phyloP scores from a whole-genome alignment of 2,888 invertebrate species.

The Spatulosminthurus flaviceps region DNA sequence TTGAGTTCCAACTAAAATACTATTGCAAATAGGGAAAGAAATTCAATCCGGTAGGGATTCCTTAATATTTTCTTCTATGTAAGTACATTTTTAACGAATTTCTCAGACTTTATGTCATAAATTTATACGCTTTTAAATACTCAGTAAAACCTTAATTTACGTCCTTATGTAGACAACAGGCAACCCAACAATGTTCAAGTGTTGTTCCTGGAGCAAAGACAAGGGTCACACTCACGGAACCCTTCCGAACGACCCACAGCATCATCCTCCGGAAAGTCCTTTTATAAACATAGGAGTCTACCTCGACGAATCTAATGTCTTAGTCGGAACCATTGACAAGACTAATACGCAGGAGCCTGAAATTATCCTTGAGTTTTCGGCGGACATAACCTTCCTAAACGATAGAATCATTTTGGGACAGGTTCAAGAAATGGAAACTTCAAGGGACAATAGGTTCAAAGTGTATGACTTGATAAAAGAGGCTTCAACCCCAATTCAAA shows the following conservation, averaged over 20 bases:
- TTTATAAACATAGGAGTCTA: neutral
- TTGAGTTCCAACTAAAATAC: no score
- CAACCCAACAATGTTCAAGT: no score
- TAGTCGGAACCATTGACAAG: neutral
- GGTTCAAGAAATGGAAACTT: neutral
- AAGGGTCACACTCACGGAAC: slow-evolving; percentile 3
- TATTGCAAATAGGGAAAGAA: no score
- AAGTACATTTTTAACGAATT: no score
- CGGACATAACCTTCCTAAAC: neutral
- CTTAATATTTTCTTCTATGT: no score
- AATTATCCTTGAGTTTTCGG: neutral
- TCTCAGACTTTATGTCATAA: no score
- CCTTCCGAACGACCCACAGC: slow-evolving; percentile 6
- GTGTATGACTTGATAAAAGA: slow-evolving; percentile 2
- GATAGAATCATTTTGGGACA: neutral
- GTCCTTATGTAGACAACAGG: no score
- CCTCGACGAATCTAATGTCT: neutral
- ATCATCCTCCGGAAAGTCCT: neutral
- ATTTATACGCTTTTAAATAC: no score
- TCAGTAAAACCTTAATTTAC: no score
- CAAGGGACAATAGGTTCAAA: neutral
- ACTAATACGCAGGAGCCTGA: neutral
- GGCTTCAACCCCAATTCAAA: neutral
- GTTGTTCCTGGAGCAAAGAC: neutral
- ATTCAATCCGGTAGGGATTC: no score